Evolutionary conservation across 1,140 invertebrate species (phyloP), one percentile per base, ranked within the genome.

Genomic region (Spodoptera frugiperda): DNA sequence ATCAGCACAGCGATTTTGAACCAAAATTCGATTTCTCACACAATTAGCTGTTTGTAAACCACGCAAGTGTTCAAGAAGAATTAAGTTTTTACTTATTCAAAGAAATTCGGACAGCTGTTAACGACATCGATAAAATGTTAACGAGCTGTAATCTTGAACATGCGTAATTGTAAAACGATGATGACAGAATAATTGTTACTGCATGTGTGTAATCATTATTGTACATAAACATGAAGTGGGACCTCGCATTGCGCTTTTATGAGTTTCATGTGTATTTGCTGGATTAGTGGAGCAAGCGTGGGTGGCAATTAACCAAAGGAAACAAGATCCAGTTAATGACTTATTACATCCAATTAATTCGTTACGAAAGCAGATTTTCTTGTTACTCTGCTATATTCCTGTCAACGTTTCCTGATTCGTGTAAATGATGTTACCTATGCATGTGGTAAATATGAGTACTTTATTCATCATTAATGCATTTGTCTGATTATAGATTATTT

Each of bases 341-440:
- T 70, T 79, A 76, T 79, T 73, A 79, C 33, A 76, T 72, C 68
- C 70, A 81, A 81, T 81, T 81, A 78, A 73, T 78, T 76, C 79
- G 72, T 78, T 78, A 68, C 59, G 68, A 71, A 73, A 80, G 63
- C 74, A 65, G 61, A 54, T 77, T 57, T 77, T 57, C 67, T 54
- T n/a, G 12, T 15, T 54, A 54, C 15, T 51, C 9, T 15, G 17
- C 48, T 25, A 30, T 70, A 55, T 39, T 55, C 17, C 53, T 25
- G 30, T 48, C n/a, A 55, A 33, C 30, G 30, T 55, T 55, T 57
- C 68, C 68, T 44, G 30, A 9, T 49, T 61, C 21, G 17, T 33
- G 25, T 61, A 61, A 61, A 74, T 49, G 17, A 33, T 8, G 30
- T 72, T 53, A 72, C 33, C 33, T 39, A 39, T 39, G 33, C 19